Conservation (phyloP, 2,888 invertebrate species). For the Cotesia congregata region DNA sequence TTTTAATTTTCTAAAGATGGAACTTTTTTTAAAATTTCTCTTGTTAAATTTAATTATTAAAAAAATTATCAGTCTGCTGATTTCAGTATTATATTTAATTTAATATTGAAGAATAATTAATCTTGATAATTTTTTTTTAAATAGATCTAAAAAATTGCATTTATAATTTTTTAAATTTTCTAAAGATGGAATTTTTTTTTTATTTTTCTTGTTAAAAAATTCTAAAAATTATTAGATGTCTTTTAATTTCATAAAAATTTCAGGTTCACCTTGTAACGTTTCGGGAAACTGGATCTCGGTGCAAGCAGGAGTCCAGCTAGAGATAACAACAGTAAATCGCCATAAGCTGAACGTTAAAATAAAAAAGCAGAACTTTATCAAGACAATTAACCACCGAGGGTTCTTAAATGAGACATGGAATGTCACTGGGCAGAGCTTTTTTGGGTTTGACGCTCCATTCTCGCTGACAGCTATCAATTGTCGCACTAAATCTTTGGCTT, state of each 20-base stretch:
- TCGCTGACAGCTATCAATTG: constrained; percentile 55
- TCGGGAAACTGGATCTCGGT: constrained; percentile 59
- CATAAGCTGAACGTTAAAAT: constrained; percentile 52
- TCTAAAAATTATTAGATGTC: too few species aligned
- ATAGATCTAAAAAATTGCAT: too few species aligned
- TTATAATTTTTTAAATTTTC: too few species aligned
- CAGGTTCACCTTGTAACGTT: constrained; percentile 52
- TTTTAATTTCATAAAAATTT: neutral
- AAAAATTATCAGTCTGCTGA: too few species aligned
- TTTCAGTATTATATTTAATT: too few species aligned
- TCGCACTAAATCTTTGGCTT: constrained; percentile 55
- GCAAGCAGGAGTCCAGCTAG: constrained; percentile 56
- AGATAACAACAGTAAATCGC: constrained; percentile 55
- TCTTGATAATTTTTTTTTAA: too few species aligned
- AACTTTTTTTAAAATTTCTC: too few species aligned
- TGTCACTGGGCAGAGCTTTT: constrained; percentile 56
- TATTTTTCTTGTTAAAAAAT: too few species aligned
- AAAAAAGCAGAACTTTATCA: constrained; percentile 46
- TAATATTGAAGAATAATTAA: too few species aligned
- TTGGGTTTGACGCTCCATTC: constrained; percentile 57
- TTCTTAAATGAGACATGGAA: constrained; percentile 58
- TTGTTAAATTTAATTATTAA: too few species aligned
- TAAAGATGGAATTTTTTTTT: too few species aligned
- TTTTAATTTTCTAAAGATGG: too few species aligned
- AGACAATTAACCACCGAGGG: constrained; percentile 43